Percentiles rank a stretch among this genome's conserved stretches.
phyloP scores from a whole-genome alignment of 2,797 vertebrate species.

The Enteromius trimaculatus region DNA sequence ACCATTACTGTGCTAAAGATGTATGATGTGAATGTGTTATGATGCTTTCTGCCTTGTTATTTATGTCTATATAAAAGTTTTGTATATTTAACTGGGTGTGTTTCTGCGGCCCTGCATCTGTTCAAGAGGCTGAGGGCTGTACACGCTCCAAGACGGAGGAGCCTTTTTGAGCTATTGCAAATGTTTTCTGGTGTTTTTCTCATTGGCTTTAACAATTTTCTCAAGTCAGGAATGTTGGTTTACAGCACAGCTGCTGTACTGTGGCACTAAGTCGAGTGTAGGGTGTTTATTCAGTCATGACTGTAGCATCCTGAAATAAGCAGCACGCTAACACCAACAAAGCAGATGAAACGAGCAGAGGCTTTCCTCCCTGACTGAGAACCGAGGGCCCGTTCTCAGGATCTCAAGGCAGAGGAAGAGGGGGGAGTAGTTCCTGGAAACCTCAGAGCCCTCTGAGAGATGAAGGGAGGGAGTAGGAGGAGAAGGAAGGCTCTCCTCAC shows the following conservation, averaged over 20 bases:
- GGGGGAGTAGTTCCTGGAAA: constrained; percentile 70
- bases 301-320: constrained; percentile 56
- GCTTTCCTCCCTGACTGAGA: neutral
- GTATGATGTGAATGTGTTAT: constrained; percentile 1
- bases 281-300: constrained; percentile 68
- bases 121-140: constrained; percentile 73
- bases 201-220: constrained; percentile 75
- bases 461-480: constrained; percentile 58
- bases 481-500: constrained; percentile 61
- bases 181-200: constrained; percentile 78
- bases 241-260: constrained; percentile 71
- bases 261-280: constrained; percentile 35
- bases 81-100: constrained; percentile 71
- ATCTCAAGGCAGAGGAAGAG: constrained; percentile 47
- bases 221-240: constrained; percentile 75
- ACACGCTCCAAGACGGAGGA: constrained; percentile 72
- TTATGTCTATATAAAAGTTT: constrained; percentile 56
- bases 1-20: constrained; percentile 5
- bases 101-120: constrained; percentile 73
- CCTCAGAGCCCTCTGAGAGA: constrained; percentile 70
- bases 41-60: constrained; percentile 59
- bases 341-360: constrained; percentile 17
- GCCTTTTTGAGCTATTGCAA: constrained; percentile 76
- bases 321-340: constrained; percentile 44
- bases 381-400: constrained; percentile 18